phyloP scores from a whole-genome alignment of 2,888 invertebrate species.

The Acanthosepion pharaonis region DNA sequence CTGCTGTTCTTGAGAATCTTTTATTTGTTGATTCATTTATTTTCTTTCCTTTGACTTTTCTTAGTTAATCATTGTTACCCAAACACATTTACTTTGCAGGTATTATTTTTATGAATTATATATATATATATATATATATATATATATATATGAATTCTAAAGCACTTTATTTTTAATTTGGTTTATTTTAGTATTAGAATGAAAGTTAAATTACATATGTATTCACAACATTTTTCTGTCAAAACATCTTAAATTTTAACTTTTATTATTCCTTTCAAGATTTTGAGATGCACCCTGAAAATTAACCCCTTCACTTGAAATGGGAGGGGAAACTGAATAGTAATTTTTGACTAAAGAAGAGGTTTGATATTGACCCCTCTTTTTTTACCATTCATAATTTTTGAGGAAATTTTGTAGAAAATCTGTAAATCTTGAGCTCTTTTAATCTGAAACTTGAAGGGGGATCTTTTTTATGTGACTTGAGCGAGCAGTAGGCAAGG shows the following conservation, averaged over 20 bases:
- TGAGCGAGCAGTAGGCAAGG: neutral
- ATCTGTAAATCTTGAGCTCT: neutral
- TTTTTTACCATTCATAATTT: neutral
- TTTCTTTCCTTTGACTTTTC: too few relatives aligned
- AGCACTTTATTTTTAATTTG: neutral
- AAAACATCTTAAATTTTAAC: neutral
- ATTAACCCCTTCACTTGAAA: neutral
- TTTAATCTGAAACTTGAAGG: neutral
- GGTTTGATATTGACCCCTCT: neutral
- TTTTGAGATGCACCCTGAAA: neutral
- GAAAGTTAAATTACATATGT: neutral
- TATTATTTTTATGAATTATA: neutral
- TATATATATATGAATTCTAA: neutral
- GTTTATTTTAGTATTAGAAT: neutral
- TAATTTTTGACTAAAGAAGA: neutral
- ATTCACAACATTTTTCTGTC: neutral
- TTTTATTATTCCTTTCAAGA: neutral
- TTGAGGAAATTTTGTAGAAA: neutral
- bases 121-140: too few relatives aligned
- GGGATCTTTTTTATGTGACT: neutral
- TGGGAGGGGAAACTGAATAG: neutral
- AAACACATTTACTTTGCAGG: too few relatives aligned
- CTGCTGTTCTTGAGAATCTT: neutral
- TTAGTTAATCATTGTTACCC: too few relatives aligned
- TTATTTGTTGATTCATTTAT: neutral